These are phyloP conservation scores for Bhutanitis thaidina DNA, from an alignment of 2,888 invertebrate species.

Conservation along the genomic window DNA sequence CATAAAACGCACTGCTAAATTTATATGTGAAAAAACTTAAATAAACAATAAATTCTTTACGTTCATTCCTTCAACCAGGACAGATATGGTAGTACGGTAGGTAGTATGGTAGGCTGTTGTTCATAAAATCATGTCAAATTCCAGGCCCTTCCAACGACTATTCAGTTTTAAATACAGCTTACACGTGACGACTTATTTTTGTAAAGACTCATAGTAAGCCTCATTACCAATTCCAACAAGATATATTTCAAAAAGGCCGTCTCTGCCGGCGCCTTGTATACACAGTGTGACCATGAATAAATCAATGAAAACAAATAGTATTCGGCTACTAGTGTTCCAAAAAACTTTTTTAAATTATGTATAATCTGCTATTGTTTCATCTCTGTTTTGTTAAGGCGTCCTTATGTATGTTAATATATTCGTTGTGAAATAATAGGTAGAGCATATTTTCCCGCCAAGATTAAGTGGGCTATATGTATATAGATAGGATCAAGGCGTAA, in stretches of 20 bases:
- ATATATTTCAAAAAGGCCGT: conserved; percentile 62
- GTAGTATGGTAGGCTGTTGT: conserved; percentile 20
- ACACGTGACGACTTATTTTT: conserved; percentile 58
- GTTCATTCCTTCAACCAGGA: neutral
- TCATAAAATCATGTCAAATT: conserved; percentile 29
- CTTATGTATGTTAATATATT: conserved; percentile 73
- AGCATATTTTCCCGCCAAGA: conserved; percentile 73
- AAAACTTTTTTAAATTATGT: conserved; percentile 62
- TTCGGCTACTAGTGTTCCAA: conserved; percentile 75
- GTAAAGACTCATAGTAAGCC: conserved; percentile 58
- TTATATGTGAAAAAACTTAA: conserved; percentile 66
- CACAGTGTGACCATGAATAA: conserved; percentile 72
- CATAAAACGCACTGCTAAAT: conserved; percentile 68
- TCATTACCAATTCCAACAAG: conserved; percentile 71
- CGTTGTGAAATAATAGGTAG: conserved; percentile 65
- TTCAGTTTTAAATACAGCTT: conserved; percentile 58
- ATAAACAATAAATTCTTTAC: conserved; percentile 48
- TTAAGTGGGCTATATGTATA: conserved; percentile 65
- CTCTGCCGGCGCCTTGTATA: conserved; percentile 71
- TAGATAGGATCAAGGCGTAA: conserved; percentile 77
- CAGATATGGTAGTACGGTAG: neutral
- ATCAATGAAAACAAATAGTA: conserved; percentile 79
- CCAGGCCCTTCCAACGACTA: conserved; percentile 41
- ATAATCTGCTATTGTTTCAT: conserved; percentile 69
- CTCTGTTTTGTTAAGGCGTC: conserved; percentile 60